Evolutionary conservation across 1,140 invertebrate species (phyloP), one percentile per base, ranked within the genome.

Genomic region (Pseudomyrmex concolor): DNA sequence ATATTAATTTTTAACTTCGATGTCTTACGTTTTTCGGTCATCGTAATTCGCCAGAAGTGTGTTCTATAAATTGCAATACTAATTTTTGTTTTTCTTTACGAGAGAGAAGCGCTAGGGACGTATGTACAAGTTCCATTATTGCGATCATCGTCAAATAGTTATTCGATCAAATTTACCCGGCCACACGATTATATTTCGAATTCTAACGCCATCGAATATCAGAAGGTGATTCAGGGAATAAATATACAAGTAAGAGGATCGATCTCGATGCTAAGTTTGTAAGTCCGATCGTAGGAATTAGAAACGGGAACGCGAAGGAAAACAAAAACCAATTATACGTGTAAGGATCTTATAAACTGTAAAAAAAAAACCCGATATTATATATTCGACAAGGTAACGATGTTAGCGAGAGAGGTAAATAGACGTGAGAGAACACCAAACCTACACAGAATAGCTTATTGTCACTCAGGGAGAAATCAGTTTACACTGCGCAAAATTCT

Each of bases 381-480:
- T 70, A 70, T 87, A 73, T 62, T 76, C 34, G 45, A 81, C 43
- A 43, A 88, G 8, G 48, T 74, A 59, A 82, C 62, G 45, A 25
- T 25, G 70, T 51, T 7, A 72, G 70, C 22, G 48, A 48, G 57
- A 15, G 57, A 22, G 64, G 2, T 70, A 83, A 76, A 66, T 89
- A 72, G 64, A 76, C 57, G 76, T 66, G 77, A 84, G 77, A 84
- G 72, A 84, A 86, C 86, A 90, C 74, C 80, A 86, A 89, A 89
- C 74, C 68, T 85, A 78, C 25, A 25, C 84, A 83, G 66, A 63
- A 85, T 91, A 89, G 90, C 88, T 88, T 90, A 89, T 87, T 70
- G 87, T 84, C 85, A 91, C 92, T 93, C 92, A 93, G 92, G 92
- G 90, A 92, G 74, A 84, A 84, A 90, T 90, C 87, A 74, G 87